Base-by-base conservation (phyloP, 2,888 invertebrate genomes). In the Iphiclides podalirius region DNA sequence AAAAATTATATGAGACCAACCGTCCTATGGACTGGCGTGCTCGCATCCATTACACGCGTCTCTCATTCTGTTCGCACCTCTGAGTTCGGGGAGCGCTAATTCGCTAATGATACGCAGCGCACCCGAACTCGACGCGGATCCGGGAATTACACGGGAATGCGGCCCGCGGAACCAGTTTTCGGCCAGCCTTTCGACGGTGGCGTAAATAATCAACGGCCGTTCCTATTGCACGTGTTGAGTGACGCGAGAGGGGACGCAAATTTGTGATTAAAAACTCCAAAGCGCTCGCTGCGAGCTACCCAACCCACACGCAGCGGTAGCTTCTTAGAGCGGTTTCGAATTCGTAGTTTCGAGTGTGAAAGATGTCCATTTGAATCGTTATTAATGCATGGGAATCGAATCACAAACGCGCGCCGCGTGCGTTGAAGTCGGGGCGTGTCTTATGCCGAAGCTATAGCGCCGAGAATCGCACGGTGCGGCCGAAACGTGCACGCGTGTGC, bases 341-440 rank as follows among this genome's bases (percentile, higher is more conserved):
- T 49, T 37, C 47, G 26, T 35, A 51, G 47, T 38, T 37, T 35
- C 45, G 37, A 48, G 51, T 51, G 52, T 52, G 46, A 52, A 53
- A 51, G 39, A 50, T 51, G 48, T 37, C 38, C 40, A 50, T 47
- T 53, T 46, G 44, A 47, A 44, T 48, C 37, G 40, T 49, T 55
- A 49, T 52, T 49, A 49, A 33, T 26, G 44, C 34, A n/a, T 39
- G 26, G 35, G 34, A 49, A 47, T 47, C 46, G 49, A 40, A 49
- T 38, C 13, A 31, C 35, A 14, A 47, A 48, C 46, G 35, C 41
- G 11, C 26, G 9, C 4, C 31, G 17, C 47, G 6, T n/a, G 9
- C 14, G 16, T 9, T 3, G 8, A 31, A 35, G 3, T 36, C n/a
- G 4, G 11, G 13, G 20, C 4, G n/a, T 1, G 2, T 12, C 20